Conservation (phyloP, 1,140 invertebrate species). For the Nebria ingens region DNA sequence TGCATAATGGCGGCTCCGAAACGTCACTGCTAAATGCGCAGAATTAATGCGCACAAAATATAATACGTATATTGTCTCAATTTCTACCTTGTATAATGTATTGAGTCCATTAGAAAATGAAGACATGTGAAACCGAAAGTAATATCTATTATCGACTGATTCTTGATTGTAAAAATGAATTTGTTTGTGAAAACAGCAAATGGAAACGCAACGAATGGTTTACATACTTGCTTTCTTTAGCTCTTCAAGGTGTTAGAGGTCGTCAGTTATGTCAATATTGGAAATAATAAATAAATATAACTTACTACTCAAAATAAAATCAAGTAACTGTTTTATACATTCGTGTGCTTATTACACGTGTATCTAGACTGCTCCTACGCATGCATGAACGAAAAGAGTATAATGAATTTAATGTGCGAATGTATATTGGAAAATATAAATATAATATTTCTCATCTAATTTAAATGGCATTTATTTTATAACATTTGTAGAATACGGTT, state of each 20-base stretch:
- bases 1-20: neutral
- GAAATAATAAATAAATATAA: neutral
- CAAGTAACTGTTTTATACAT: slow-evolving; percentile 9
- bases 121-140: too few species aligned
- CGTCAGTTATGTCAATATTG: neutral
- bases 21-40: neutral
- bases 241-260: slow-evolving; percentile 1
- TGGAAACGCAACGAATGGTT: neutral
- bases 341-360: neutral
- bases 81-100: too few species aligned
- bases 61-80: too few species aligned
- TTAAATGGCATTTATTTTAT: neutral
- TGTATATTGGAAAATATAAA: slow-evolving; percentile 7
- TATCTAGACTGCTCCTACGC: neutral
- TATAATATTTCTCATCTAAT: slow-evolving; percentile 7
- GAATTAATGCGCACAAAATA: neutral
- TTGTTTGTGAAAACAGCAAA: neutral
- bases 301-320: neutral
- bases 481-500: too few species aligned
- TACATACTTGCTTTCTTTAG: neutral
- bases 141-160: too few species aligned
- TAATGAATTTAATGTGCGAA: slow-evolving; percentile 5
- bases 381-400: neutral
- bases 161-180: neutral
- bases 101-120: too few species aligned